Evolutionary conservation across 2,888 invertebrate genomes (phyloP), one percentile per base, ranked within the genome.

Genomic region (Julus scanicus): DNA sequence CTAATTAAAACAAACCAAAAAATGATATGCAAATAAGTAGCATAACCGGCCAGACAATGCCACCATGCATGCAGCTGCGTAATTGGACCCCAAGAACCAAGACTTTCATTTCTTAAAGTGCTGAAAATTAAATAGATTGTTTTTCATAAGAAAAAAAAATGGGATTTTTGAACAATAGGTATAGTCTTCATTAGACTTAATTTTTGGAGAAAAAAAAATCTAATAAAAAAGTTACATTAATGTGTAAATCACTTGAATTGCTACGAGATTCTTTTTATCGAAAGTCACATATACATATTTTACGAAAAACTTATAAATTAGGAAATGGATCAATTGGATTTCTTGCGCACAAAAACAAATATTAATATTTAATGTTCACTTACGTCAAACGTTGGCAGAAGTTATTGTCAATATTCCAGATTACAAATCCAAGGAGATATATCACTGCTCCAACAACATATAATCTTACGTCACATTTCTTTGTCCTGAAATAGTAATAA

Each of bases 11-110:
- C 89, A 89, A 89, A 91, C 91, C 90, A 90, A 88, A 91, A 91
- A 29, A 91, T 80, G 83, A 93, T 90, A 88, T 91, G 91, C 17
- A 93, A 89, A 90, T 93, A 93, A 80, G 92, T 92, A 17, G 92
- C 93, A 85, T 92, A 91, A 2, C 93, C 93, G 48, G 93, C 92
- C 85, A 93, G 90, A 71, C 92, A 90, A 90, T 93, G 93, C 93
- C 93, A 93, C 93, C 93, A 93, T 3, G 92, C 93, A 90, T 93
- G 93, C 17, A 93, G 90, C 89, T 93, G 93, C 49, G 92, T 92
- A 8, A 93, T 57, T 71, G 91, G 91, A 44, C 91, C 90, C 37
- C 92, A 88, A 17, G 90, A 87, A 15, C 88, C 63, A 5, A 91
- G 91, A 44, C 91, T 86, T 87, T 90, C 87, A 63, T 86, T 49